Percentiles rank a stretch among this genome's conserved stretches.
Conservation (phyloP, 2,113 vertebrate genomes). For the Quiscalus mexicanus region DNA sequence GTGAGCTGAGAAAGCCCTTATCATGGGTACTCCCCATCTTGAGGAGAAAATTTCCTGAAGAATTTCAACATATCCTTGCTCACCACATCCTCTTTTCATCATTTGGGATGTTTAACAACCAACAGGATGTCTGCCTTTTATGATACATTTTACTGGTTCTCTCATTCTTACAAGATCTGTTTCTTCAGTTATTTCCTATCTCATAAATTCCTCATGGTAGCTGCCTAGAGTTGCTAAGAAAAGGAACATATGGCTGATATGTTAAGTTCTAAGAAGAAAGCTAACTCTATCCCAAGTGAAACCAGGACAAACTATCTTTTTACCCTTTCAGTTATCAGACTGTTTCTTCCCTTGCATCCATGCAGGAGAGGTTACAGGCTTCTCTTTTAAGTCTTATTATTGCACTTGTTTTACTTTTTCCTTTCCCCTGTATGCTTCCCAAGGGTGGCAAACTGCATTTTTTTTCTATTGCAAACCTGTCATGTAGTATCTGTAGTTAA, state of each 20-base stretch:
- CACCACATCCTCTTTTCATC: not conserved
- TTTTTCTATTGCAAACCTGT: not conserved
- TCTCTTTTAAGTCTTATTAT: not conserved
- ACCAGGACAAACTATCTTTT: not conserved
- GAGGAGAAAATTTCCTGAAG: not conserved
- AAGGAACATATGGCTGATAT: not conserved
- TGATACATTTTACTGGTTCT: not conserved
- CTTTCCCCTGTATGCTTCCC: not conserved
- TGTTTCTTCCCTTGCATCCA: not conserved
- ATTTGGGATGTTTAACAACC: not conserved
- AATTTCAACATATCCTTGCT: not conserved
- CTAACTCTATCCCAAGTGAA: not conserved
- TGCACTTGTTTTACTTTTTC: not conserved
- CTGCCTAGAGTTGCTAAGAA: not conserved
- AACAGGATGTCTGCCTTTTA: not conserved
- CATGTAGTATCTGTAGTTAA: not conserved
- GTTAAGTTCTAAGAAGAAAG: not conserved
- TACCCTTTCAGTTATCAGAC: not conserved
- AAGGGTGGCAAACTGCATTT: not conserved
- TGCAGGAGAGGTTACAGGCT: not conserved
- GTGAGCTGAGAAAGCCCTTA: not conserved
- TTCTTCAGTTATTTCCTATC: not conserved
- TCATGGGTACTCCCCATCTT: not conserved
- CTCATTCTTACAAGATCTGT: not conserved
- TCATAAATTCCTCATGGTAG: not conserved